Conservation (phyloP, 1,140 invertebrate species). For the Drosophila sulfurigaster region DNA sequence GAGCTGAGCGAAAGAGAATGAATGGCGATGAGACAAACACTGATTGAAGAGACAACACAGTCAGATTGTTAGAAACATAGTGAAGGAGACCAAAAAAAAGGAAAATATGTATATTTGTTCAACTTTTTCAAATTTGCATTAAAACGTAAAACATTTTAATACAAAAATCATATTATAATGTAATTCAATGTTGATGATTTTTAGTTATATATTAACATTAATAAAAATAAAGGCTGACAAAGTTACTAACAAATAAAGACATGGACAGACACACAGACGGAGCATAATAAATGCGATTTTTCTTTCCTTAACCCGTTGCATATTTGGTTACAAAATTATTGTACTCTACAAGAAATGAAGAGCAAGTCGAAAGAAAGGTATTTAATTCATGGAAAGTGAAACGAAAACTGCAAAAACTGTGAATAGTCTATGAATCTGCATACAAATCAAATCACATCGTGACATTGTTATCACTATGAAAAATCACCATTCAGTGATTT, state of each 20-base stretch:
- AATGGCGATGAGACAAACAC: slow-evolving; percentile 16
- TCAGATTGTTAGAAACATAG: slow-evolving; percentile 1
- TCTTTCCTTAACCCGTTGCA: neutral
- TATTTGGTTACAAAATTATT: neutral
- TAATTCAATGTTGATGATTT: no score
- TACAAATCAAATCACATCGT: slow-evolving; percentile 66
- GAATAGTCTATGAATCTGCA: slow-evolving; percentile 27
- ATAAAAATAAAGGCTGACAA: no score
- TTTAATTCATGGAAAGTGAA: slow-evolving; percentile 10
- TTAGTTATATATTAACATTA: no score
- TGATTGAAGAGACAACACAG: slow-evolving; percentile 43
- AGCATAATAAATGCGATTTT: neutral
- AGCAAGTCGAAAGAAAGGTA: neutral
- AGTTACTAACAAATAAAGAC: neutral
- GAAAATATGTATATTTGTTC: neutral
- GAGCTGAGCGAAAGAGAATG: slow-evolving; percentile 46
- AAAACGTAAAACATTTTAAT: no score
- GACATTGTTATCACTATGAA: slow-evolving; percentile 61
- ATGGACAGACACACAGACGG: neutral
- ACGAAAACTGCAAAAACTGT: neutral
- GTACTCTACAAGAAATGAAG: neutral
- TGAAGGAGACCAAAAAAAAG: neutral
- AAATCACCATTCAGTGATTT: slow-evolving; percentile 72
- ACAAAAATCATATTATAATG: no score
- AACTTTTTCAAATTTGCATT: no score